phyloP scores from a whole-genome alignment of 2,797 vertebrate genomes.

The Taenioides sp. region DNA sequence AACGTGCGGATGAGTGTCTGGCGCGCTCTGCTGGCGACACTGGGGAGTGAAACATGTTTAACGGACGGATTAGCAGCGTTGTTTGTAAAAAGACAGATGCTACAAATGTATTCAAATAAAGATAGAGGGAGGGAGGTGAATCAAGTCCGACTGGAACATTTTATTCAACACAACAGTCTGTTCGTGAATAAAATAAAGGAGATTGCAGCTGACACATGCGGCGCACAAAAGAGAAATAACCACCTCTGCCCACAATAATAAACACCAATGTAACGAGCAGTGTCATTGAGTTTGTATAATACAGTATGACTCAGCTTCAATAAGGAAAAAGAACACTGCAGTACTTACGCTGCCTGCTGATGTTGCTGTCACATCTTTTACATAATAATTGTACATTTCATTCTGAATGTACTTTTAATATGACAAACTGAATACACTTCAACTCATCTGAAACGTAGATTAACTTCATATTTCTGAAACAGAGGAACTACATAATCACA shows the following conservation, averaged over 20 bases:
- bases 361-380: no score
- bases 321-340: no score
- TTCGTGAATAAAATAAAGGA: neutral
- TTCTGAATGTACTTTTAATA: neutral
- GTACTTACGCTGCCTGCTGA: neutral
- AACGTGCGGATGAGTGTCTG: neutral
- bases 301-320: no score
- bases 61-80: neutral
- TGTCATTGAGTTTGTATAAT: neutral
- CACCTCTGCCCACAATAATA: neutral
- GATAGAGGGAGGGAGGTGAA: neutral
- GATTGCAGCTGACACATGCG: neutral
- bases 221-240: neutral
- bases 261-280: no score
- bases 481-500: no score
- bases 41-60: neutral
- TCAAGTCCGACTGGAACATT: neutral
- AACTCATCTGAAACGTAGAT: neutral
- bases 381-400: neutral
- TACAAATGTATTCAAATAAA: neutral
- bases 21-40: neutral
- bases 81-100: neutral
- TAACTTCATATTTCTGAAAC: no score
- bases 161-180: neutral
- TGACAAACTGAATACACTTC: neutral